Conservation (phyloP, 2,113 vertebrate genomes). For the Ptilorrhoa leucosticta region DNA sequence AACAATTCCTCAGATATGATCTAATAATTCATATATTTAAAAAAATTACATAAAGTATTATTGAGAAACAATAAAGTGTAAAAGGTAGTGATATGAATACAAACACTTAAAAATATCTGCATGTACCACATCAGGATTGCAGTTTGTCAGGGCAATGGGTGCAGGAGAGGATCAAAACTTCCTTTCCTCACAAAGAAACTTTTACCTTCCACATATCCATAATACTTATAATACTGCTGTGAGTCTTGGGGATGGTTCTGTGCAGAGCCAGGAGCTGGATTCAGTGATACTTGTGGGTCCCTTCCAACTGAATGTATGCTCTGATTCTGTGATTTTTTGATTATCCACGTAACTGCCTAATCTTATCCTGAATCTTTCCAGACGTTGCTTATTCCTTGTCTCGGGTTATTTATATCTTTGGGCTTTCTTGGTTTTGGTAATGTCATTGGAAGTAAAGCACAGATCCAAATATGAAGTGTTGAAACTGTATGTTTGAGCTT, state of each 20-base stretch:
- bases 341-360: neutral
- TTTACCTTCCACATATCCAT: neutral
- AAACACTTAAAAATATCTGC: neutral
- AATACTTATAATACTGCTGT: neutral
- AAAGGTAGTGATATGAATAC: neutral
- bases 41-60: neutral
- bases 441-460: neutral
- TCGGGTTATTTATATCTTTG: neutral
- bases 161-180: neutral
- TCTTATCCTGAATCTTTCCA: neutral
- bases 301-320: neutral
- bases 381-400: fast-evolving
- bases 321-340: no score
- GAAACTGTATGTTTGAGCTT: neutral
- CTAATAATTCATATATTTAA: neutral
- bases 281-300: neutral
- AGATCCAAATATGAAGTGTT: neutral
- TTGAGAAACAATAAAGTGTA: neutral
- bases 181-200: neutral
- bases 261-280: neutral
- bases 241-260: neutral
- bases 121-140: neutral
- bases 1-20: neutral
- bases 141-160: neutral
- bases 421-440: neutral